A percentile compares a stretch with the other conserved stretches of the same genome.
Evolutionary conservation across 2,797 vertebrate genomes (phyloP).

Genomic region (Bovichtus diacanthus): DNA sequence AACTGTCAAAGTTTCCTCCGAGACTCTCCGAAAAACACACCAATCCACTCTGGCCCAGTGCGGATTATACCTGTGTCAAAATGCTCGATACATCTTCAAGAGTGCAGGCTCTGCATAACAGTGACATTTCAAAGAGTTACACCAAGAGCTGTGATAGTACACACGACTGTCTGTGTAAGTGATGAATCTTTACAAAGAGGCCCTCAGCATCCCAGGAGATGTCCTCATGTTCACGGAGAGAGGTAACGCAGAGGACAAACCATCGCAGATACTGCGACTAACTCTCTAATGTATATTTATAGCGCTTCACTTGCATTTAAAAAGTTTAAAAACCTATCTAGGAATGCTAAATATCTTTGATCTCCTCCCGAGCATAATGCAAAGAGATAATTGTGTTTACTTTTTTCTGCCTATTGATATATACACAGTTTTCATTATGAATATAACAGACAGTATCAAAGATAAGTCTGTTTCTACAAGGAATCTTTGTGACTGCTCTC

Average conservation of each 20-base stretch:
- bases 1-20: slow-evolving; percentile 65
- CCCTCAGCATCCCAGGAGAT: slow-evolving; percentile 79
- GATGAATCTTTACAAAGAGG: slow-evolving; percentile 82
- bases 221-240: slow-evolving; percentile 72
- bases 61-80: slow-evolving; percentile 77
- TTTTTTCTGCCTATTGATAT: slow-evolving; percentile 74
- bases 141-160: slow-evolving; percentile 78
- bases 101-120: slow-evolving; percentile 70
- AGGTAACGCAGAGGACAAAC: slow-evolving; percentile 82
- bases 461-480: slow-evolving; percentile 71
- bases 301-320: slow-evolving; percentile 72
- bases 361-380: slow-evolving; percentile 71
- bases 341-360: slow-evolving; percentile 74
- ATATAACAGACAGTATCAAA: slow-evolving; percentile 75
- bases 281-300: slow-evolving; percentile 81
- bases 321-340: slow-evolving; percentile 75
- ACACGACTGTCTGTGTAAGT: slow-evolving; percentile 75
- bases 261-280: slow-evolving; percentile 47
- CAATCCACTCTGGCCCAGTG: slow-evolving; percentile 61
- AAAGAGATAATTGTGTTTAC: slow-evolving; percentile 78
- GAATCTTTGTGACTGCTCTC: slow-evolving; percentile 66
- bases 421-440: slow-evolving; percentile 67
- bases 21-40: slow-evolving; percentile 55
- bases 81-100: slow-evolving; percentile 75
- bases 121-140: slow-evolving; percentile 81